Evolutionary conservation across 2,888 invertebrate species (phyloP).

Genomic region (Ennomos fuscantarius): DNA sequence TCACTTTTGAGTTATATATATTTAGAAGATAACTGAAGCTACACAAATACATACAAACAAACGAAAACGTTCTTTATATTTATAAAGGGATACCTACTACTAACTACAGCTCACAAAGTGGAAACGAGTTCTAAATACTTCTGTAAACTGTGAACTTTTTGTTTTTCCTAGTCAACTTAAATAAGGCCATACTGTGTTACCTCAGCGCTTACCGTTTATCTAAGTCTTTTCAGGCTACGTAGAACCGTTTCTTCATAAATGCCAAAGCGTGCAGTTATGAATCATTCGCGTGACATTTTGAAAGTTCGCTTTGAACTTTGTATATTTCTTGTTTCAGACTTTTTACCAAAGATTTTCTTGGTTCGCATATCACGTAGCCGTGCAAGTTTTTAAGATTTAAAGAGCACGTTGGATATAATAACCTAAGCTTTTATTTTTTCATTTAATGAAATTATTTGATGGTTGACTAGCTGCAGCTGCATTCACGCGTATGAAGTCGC

Average conservation of each 20-base stretch:
- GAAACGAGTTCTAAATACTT: too few species aligned
- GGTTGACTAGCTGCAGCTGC: too few species aligned
- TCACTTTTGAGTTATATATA: too few species aligned
- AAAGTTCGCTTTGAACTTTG: slow-evolving; percentile 36
- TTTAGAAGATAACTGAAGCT: too few species aligned
- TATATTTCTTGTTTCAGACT: slow-evolving; percentile 28
- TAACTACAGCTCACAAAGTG: too few species aligned
- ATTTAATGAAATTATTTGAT: too few species aligned
- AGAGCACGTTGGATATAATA: background rate
- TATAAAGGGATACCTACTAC: too few species aligned
- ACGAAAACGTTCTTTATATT: too few species aligned
- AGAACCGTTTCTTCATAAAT: slow-evolving; percentile 47
- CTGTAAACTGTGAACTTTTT: slow-evolving; percentile 25
- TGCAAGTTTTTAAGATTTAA: slow-evolving; percentile 5
- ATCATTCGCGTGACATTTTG: slow-evolving; percentile 48
- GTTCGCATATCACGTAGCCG: slow-evolving; percentile 9
- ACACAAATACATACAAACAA: too few species aligned
- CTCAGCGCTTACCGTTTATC: slow-evolving; percentile 28
- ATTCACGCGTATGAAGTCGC: too few species aligned
- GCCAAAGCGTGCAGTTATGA: slow-evolving; percentile 53
- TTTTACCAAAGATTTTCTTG: slow-evolving; percentile 23
- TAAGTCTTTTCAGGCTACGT: slow-evolving; percentile 23
- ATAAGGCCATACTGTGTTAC: slow-evolving; percentile 44
- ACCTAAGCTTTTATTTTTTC: too few species aligned
- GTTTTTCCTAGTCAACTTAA: slow-evolving; percentile 22